These are phyloP conservation scores for Laspeyria flexula DNA, from an alignment of 2,888 invertebrate genomes.

Conservation along the genomic window DNA sequence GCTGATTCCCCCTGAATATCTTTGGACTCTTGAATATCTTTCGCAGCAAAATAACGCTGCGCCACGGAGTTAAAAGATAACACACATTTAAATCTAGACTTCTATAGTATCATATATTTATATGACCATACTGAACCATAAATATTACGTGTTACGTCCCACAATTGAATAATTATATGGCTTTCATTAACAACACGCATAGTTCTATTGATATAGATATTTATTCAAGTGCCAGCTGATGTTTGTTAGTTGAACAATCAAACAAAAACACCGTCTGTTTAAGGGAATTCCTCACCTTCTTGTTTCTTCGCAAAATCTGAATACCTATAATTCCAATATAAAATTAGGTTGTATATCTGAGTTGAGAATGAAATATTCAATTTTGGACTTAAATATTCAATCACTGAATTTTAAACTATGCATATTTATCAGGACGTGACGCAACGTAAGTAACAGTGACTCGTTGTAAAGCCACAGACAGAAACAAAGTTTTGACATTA, in stretches of 20 bases:
- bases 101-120: too few relatives aligned
- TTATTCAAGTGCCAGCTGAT: neutral
- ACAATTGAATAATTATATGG: too few relatives aligned
- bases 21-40: too few relatives aligned
- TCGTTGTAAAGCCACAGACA: conserved; percentile 9
- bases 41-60: too few relatives aligned
- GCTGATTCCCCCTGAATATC: too few relatives aligned
- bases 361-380: conserved; percentile 1
- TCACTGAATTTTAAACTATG: conserved; percentile 3
- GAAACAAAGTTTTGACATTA: conserved; percentile 5
- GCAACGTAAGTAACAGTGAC: conserved; percentile 3
- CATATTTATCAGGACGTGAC: conserved; percentile 1
- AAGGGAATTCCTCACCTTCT: neutral
- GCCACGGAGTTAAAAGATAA: too few relatives aligned
- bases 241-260: neutral
- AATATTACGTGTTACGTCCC: too few relatives aligned
- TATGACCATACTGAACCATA: too few relatives aligned
- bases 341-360: neutral
- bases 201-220: neutral
- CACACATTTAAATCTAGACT: too few relatives aligned
- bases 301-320: neutral
- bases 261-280: neutral
- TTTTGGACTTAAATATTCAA: neutral
- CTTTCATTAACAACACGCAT: neutral
- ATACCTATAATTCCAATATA: conserved; percentile 4